Conservation (phyloP, 2,888 invertebrate genomes). For the Syritta pipiens region DNA sequence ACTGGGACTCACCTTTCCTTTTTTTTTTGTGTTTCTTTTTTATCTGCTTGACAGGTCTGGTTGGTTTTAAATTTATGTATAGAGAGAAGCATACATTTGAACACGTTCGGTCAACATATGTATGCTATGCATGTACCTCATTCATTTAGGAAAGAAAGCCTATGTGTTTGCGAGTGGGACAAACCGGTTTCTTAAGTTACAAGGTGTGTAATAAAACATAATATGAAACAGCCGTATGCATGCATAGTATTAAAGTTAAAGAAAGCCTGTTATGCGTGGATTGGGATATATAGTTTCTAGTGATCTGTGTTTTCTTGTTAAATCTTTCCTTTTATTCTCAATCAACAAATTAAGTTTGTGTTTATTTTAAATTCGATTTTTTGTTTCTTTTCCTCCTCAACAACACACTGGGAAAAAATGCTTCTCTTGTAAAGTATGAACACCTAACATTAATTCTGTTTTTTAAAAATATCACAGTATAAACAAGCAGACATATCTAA, state of each 20-base stretch:
- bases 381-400: too few relatives aligned
- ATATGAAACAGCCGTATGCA: not conserved
- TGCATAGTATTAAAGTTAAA: not conserved
- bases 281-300: too few relatives aligned
- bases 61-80: not conserved
- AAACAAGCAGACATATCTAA: too few relatives aligned
- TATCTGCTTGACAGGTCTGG: conserved; percentile 18
- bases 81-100: not conserved
- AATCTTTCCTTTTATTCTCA: too few relatives aligned
- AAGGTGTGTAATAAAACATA: conserved; percentile 3
- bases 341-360: too few relatives aligned
- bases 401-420: too few relatives aligned
- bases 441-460: too few relatives aligned
- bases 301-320: too few relatives aligned
- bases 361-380: too few relatives aligned
- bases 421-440: too few relatives aligned
- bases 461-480: too few relatives aligned
- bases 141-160: not conserved
- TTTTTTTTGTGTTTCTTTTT: not conserved
- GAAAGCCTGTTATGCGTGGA: too few relatives aligned
- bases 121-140: not conserved
- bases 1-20: not conserved
- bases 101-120: not conserved
- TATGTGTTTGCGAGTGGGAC: not conserved
- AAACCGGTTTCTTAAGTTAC: conserved; percentile 15